A percentile compares a stretch with the other conserved stretches of the same genome.
Evolutionary conservation across 2,113 vertebrate genomes (phyloP).

Genomic region (Mustela nigripes): DNA sequence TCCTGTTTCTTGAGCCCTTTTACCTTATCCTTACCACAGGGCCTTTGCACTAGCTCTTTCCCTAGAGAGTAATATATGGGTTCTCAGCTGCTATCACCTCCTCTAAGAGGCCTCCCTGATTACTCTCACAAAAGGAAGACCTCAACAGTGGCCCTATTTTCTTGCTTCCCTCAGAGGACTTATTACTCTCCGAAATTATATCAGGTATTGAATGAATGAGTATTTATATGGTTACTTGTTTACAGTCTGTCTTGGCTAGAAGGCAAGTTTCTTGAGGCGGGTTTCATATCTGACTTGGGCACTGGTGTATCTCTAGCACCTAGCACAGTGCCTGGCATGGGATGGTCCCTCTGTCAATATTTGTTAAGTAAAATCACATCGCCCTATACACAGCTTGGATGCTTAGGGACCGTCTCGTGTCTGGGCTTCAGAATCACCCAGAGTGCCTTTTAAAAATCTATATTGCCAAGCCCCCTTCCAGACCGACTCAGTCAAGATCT

Average conservation of each 20-base stretch:
- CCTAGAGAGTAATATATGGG: neutral
- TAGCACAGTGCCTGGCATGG: neutral
- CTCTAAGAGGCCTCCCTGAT: neutral
- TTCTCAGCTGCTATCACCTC: neutral
- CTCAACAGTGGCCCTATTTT: neutral
- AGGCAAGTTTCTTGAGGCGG: neutral
- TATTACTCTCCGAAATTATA: conserved; percentile 21
- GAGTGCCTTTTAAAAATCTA: neutral
- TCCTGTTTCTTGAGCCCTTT: neutral
- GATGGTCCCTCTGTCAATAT: neutral
- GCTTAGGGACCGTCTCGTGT: neutral
- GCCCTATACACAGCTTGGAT: neutral
- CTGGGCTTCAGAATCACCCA: neutral
- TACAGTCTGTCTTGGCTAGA: neutral
- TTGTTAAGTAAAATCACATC: neutral
- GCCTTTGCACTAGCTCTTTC: conserved; percentile 50
- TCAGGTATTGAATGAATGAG: neutral
- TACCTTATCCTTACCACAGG: neutral
- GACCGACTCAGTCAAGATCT: neutral
- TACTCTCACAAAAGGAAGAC: neutral
- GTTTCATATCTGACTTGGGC: neutral
- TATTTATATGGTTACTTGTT: neutral
- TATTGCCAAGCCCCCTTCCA: neutral
- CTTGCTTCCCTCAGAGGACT: conserved; percentile 5
- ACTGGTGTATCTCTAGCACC: neutral